Base-by-base conservation (phyloP, 23 tunicate species). In the Phallusia fumigata region DNA sequence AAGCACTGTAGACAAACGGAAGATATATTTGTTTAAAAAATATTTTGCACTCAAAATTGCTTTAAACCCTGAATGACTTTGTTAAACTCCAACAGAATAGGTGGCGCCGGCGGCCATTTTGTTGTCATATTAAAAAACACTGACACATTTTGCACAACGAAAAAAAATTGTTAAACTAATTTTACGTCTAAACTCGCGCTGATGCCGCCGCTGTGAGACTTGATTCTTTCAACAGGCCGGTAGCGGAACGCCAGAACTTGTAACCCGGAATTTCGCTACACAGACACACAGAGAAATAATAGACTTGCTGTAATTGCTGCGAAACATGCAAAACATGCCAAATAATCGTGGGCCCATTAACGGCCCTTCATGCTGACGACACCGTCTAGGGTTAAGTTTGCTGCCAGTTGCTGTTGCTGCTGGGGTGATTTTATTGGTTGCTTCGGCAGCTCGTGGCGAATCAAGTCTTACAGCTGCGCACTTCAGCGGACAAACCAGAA, bases 401-500 rank as follows among this genome's bases (percentile, higher is more conserved):
- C 11, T 58, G 69, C 69, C 13, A 51, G 69, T 13, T 58, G 69
- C 69, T 21, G 28, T 13, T 22, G 28, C 28, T 58, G 28, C 28
- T 22, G 15, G 28, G 26, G 3, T 13, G 26, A 21, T 58, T 58
- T 58, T 21, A 58, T 58, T 58, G 26, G 69, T 58, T 58, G 69
- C 69, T 58, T 58, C 15, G 11, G 69, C 69, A 58, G 69, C 69
- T 1, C 11, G 11, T 58, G 3, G 69, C 69, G 69, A 58, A 58
- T 58, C 69, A 58, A 58, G 69, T 58, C 69, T 58, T 8, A 58
- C 69, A 58, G 69, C 69, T 21, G 69, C 69, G 69, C n/a, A n/a
- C n/a, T n/a, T n/a, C n/a, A n/a, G n/a, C 26, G 69, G 69, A 11
- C 28, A 40, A 5, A n/a, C n/a, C n/a, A n/a, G n/a, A n/a, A 40